Conservation (phyloP, 2,113 vertebrate species). For the mouse (Mus musculus) region DNA sequence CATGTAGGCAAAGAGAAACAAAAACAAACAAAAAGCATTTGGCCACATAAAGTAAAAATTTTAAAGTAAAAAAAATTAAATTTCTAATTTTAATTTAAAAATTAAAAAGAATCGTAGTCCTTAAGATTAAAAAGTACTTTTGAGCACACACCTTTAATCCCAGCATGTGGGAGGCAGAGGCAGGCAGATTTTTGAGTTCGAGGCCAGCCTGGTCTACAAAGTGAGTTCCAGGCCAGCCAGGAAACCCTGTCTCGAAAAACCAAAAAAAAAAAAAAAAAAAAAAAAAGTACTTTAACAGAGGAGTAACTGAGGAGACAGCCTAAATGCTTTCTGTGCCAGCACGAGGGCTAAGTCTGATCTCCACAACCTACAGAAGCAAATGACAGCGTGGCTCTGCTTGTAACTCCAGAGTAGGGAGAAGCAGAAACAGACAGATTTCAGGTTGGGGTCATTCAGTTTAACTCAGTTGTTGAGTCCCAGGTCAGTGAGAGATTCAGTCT, state of each 20-base stretch:
- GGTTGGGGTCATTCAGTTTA: not conserved
- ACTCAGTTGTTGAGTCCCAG: not conserved
- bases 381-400: not conserved
- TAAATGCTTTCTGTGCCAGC: not conserved
- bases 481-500: not conserved
- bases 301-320: not conserved
- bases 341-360: not conserved
- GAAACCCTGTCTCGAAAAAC: too few relatives aligned
- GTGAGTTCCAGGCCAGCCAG: too few relatives aligned
- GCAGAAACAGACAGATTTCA: not conserved
- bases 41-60: not conserved
- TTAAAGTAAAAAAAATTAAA: not conserved
- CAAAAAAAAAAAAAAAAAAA: not conserved
- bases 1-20: not conserved
- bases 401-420: not conserved
- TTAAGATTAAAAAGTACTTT: not conserved
- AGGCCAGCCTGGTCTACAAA: too few relatives aligned
- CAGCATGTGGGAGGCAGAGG: too few relatives aligned
- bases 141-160: too few relatives aligned
- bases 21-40: not conserved
- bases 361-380: not conserved
- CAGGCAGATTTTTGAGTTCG: too few relatives aligned
- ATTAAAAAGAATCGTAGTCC: not conserved
- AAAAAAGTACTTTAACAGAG: not conserved
- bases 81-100: not conserved